These are phyloP conservation scores for Brachyrhaphis roseni DNA, from an alignment of 2,797 vertebrate species.

Conservation along the genomic window DNA sequence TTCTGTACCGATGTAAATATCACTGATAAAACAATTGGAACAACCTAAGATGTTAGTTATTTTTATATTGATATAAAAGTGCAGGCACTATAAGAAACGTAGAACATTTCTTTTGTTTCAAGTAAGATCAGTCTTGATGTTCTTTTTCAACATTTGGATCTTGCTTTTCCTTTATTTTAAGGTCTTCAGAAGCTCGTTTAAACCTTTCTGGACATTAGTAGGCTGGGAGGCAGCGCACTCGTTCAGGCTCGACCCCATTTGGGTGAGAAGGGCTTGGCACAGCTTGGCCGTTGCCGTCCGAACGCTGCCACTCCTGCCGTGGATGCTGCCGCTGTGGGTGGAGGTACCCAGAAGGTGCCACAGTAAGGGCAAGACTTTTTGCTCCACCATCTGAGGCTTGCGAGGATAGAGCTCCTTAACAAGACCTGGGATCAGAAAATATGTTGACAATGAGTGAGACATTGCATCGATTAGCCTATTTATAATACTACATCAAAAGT, in stretches of 20 bases:
- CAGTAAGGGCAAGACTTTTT: constrained; percentile 88
- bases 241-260: constrained; percentile 86
- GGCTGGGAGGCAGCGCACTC: constrained; percentile 83
- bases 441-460: not conserved
- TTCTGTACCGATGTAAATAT: constrained; percentile 64
- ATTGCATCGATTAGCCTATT: not conserved
- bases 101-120: constrained; percentile 70
- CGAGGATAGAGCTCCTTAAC: constrained; percentile 88
- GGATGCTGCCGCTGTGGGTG: constrained; percentile 81
- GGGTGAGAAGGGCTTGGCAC: constrained; percentile 84
- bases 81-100: constrained; percentile 81
- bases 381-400: constrained; percentile 88
- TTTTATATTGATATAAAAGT: constrained; percentile 73
- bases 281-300: constrained; percentile 83
- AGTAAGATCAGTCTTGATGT: constrained; percentile 71
- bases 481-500: not conserved
- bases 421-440: constrained; percentile 76
- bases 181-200: constrained; percentile 85
- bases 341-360: constrained; percentile 91
- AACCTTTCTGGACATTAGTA: constrained; percentile 80
- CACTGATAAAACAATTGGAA: constrained; percentile 64
- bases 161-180: constrained; percentile 50
- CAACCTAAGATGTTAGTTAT: constrained; percentile 49
- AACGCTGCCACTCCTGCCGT: constrained; percentile 83
- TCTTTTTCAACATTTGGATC: constrained; percentile 39